Conservation (phyloP, 2,113 vertebrate species). For the Rhabdomys dilectus region DNA sequence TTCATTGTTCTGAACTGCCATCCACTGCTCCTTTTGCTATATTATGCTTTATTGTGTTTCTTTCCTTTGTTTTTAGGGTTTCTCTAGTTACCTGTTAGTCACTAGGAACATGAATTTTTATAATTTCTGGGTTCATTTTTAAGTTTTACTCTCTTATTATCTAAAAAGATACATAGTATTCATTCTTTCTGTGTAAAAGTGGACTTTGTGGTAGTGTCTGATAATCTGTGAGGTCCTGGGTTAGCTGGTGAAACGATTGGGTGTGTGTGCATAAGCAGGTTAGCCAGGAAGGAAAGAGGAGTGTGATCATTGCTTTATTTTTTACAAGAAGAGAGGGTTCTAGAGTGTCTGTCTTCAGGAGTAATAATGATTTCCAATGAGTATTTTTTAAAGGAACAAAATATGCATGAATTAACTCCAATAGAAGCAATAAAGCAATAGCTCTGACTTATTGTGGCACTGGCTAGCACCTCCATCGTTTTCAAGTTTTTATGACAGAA, state of each 20-base stretch:
- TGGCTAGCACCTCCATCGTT: constrained; percentile 79
- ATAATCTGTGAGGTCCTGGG: constrained; percentile 82
- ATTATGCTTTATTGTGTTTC: background rate
- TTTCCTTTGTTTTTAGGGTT: background rate
- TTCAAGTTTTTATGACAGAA: constrained; percentile 82
- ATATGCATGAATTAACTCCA: constrained; percentile 86
- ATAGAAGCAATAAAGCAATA: constrained; percentile 93
- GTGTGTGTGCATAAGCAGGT: constrained; percentile 88
- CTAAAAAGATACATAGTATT: background rate
- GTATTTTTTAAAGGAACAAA: constrained; percentile 89
- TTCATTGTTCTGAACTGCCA: background rate
- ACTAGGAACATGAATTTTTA: background rate
- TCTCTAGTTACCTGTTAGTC: background rate
- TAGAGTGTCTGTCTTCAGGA: constrained; percentile 88
- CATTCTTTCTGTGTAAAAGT: background rate
- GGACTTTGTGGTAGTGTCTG: constrained; percentile 30
- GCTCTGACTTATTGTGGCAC: constrained; percentile 77
- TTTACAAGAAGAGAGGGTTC: constrained; percentile 81
- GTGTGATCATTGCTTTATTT: constrained; percentile 81
- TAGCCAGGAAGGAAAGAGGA: constrained; percentile 89
- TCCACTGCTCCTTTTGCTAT: background rate
- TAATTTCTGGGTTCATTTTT: background rate
- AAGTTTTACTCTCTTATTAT: background rate
- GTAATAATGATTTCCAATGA: constrained; percentile 94
- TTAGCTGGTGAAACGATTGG: constrained; percentile 89